Conservation (phyloP, 1,140 invertebrate genomes). For the Drosophila azteca region DNA sequence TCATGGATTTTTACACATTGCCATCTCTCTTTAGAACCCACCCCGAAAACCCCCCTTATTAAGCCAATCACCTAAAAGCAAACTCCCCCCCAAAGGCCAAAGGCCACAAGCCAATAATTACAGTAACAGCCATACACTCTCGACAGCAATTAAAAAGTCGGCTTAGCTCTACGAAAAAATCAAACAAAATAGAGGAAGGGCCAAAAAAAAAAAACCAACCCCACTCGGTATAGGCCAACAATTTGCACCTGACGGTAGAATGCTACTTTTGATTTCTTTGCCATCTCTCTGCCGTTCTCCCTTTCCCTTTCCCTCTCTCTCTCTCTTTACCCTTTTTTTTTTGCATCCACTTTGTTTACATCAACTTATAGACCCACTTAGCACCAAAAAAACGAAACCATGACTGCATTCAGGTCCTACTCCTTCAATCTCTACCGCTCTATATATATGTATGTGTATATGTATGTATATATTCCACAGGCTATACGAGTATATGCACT, state of each 20-base stretch:
- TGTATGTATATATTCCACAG: conserved; percentile 18
- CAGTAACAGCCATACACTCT: conserved; percentile 18
- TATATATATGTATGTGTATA: conserved; percentile 8
- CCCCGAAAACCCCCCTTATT: neutral
- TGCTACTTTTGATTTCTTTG: conserved; percentile 66
- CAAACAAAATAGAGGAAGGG: conserved; percentile 12
- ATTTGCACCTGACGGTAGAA: conserved; percentile 20
- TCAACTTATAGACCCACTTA: conserved; percentile 57
- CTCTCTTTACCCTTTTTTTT: neutral
- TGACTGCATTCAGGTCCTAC: conserved; percentile 43
- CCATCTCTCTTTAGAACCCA: too few relatives aligned
- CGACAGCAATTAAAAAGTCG: conserved; percentile 26
- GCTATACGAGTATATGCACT: conserved; percentile 42
- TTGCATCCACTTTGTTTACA: conserved; percentile 56
- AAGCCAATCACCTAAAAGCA: conserved; percentile 27
- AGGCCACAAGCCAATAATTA: conserved; percentile 29
- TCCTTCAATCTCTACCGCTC: conserved; percentile 5
- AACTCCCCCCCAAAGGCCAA: conserved; percentile 8
- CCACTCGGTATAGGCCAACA: conserved; percentile 16
- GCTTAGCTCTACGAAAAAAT: neutral
- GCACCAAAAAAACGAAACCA: neutral
- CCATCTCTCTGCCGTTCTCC: neutral
- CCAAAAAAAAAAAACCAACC: conserved; percentile 3
- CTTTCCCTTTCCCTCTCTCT: too few relatives aligned
- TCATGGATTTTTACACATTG: neutral